Base-by-base conservation (phyloP, 2,888 invertebrate species). In the Meloe dianella region DNA sequence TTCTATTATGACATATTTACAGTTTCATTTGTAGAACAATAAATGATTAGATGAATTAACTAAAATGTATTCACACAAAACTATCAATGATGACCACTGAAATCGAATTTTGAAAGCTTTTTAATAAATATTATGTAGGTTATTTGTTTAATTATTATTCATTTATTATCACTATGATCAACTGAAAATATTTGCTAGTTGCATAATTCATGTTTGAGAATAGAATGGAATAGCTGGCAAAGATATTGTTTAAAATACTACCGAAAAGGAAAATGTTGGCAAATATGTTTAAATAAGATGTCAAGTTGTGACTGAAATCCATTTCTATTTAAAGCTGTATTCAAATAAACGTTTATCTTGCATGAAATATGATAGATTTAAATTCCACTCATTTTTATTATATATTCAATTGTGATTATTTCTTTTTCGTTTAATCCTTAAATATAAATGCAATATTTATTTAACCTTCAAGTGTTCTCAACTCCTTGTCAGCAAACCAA, bases 251-350 rank as follows among this genome's bases (percentile, higher is more conserved):
- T 54, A 24, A 22, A 54, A 24, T 24, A 54, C 12, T 12, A 12
- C 22, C 5, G 24, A 12, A 24, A 54, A 22, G 10, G 24, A 24
- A 54, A 47, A 20, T 20, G 2, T 12, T 24, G 8, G 12, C 7
- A 54, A 20, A 54, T 24, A 24, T 24, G 14, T 68, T 65, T 68
- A 68, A 68, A 68, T 68, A 68, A 68, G 65, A 68, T 63, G 68
- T 68, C 68, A 68, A 65, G 68, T 63, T 65, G 60, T 65, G 68
- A 68, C 65, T 68, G 58, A 65, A 68, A 68, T 68, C 65, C 68
- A 68, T 68, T 68, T 63, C 54, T 61, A 63, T 61, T 32, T 68
- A 63, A 65, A 63, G 68, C 54, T 65, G 63, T 68, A 65, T 68
- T 68, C 68, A 68, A 68, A 68, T 65, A 68, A 65, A 63, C 68